Evolutionary conservation across 2,113 vertebrate species (phyloP).

Genomic region (Lanius collurio): DNA sequence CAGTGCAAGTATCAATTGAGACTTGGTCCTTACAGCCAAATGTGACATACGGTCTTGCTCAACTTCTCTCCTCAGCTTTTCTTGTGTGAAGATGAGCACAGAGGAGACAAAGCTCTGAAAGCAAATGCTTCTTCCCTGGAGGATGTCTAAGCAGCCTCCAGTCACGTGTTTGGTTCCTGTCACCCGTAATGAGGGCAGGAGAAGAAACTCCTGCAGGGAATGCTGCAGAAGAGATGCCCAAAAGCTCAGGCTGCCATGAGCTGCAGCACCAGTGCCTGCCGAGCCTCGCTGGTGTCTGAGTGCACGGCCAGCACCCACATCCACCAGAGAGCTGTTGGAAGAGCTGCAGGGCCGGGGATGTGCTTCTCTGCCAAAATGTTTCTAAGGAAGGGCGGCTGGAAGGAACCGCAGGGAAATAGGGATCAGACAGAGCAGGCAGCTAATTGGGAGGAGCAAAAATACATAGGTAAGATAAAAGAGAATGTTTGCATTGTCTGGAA

Average conservation of each 20-base stretch:
- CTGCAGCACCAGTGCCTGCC: not conserved
- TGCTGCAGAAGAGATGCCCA: not conserved
- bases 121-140: not conserved
- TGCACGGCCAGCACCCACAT: not conserved
- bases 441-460: constrained; percentile 43
- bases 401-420: not conserved
- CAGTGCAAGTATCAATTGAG: not conserved
- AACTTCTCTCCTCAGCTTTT: not conserved
- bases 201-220: not conserved
- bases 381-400: not conserved
- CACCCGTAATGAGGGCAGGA: not conserved
- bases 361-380: not conserved
- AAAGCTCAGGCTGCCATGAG: not conserved
- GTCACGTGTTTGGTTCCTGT: not conserved
- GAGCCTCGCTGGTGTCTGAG: not conserved
- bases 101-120: not conserved
- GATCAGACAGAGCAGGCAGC: constrained; percentile 29
- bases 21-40: not conserved
- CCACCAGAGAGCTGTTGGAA: not conserved
- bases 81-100: not conserved
- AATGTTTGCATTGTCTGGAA: constrained; percentile 27
- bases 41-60: not conserved
- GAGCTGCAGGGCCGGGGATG: not conserved
- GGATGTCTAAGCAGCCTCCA: not conserved
- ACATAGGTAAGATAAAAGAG: constrained; percentile 47